A percentile compares a stretch with the other conserved stretches of the same genome.
Conservation (phyloP, 2,113 vertebrate genomes). For the Candoia aspera region DNA sequence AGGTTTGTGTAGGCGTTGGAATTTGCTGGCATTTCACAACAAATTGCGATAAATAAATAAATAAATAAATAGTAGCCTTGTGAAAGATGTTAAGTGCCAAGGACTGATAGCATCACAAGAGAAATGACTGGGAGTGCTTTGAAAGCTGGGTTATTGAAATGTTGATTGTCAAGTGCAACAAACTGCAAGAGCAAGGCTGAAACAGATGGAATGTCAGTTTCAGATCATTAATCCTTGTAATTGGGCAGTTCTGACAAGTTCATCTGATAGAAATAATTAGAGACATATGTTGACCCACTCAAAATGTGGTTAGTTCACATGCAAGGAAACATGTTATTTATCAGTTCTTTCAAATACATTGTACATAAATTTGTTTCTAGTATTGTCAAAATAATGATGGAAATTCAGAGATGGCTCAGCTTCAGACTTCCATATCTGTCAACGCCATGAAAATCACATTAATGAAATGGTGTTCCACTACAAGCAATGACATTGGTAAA, state of each 20-base stretch:
- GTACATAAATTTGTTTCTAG: background rate
- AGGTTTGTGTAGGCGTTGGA: background rate
- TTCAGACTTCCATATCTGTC: background rate
- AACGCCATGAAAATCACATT: background rate
- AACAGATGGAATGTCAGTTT: conserved; percentile 9
- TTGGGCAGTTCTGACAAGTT: conserved; percentile 19
- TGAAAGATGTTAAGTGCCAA: background rate
- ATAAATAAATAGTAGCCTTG: background rate
- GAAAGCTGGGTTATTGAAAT: background rate
- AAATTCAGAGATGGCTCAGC: background rate
- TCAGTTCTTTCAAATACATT: background rate
- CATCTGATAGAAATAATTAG: conserved; percentile 10
- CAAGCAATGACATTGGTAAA: background rate
- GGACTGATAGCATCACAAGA: background rate
- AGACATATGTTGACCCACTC: background rate
- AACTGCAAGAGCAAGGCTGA: background rate
- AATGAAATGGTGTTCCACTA: background rate
- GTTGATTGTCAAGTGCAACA: conserved; percentile 3
- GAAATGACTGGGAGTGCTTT: background rate
- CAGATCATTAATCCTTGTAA: conserved; percentile 15
- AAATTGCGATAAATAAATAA: background rate
- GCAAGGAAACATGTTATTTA: background rate
- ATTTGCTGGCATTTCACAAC: background rate
- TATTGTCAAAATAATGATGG: background rate
- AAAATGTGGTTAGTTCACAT: background rate